Base-by-base conservation (phyloP, 1,140 invertebrate genomes). In the Vanessa atalanta region DNA sequence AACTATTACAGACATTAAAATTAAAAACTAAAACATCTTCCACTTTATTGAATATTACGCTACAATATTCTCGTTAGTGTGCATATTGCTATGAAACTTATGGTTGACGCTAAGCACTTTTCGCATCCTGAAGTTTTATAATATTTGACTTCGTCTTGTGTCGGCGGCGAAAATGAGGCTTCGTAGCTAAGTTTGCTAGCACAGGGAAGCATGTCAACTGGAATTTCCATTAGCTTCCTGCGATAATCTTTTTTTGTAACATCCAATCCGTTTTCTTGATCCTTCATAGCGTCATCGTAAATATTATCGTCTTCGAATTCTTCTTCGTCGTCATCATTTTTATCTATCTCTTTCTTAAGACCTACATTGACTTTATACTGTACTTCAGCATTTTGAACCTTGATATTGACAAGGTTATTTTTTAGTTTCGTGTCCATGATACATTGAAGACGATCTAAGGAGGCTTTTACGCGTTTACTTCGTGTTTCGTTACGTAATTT, bases 401-500 rank as follows among this genome's bases (percentile, higher is more conserved):
- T 88, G 1, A 82, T 68, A 0, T 64, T 78, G 11, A 68, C 75
- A 14, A 82, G 23, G 48, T 84, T 87, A 9, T 74, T 75, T 79
- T 87, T 88, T 3, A 84, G 71, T 78, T 86, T 88, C 14, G 77
- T 94, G 70, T 94, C 95, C 83, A 96, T 93, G 76, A 95, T 93
- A 85, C 96, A 97, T 73, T 93, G 94, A 16, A 96, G 92, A 48
- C 95, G 93, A 47, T 95, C 94, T 63, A 97, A 91, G 14, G 95
- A 94, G 53, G 94, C 93, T 74, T 94, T 94, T 63, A 96, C 91
- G 77, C 95, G 94, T 72, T 93, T 91, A 84, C 95, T 96, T 83
- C 94, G 94, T 53, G 96, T 96, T 81, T 96, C 95, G 88, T 96
- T 96, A 65, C 94, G 94, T 68, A 97, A 88, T 76, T 94, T 94